Evolutionary conservation across 2,797 vertebrate species (phyloP).

Genomic region (Gallinago solitaria): DNA sequence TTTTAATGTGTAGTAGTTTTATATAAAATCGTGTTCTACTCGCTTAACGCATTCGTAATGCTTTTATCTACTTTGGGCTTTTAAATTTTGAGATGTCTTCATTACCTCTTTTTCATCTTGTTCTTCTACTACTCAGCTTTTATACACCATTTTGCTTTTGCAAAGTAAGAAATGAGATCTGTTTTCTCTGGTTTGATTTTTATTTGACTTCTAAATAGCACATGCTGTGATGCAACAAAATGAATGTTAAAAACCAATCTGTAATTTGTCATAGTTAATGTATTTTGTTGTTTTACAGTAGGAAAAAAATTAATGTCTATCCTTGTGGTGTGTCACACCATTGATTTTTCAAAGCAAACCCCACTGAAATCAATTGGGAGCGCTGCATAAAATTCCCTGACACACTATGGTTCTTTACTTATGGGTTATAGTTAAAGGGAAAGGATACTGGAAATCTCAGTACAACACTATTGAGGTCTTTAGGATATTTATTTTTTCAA

Average conservation of each 20-base stretch:
- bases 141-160: not conserved
- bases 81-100: not conserved
- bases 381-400: not conserved
- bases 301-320: not conserved
- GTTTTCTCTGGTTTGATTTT: not conserved
- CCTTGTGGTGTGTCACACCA: not conserved
- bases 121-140: not conserved
- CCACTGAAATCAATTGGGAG: not conserved
- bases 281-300: not conserved
- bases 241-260: not conserved
- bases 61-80: not conserved
- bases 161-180: not conserved
- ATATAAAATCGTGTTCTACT: not conserved
- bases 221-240: not conserved
- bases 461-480: not conserved
- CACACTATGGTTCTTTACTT: not conserved
- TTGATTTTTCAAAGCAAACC: conserved; percentile 22
- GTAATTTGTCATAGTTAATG: not conserved
- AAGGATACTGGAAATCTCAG: not conserved
- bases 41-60: not conserved
- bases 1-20: not conserved
- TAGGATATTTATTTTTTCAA: not conserved
- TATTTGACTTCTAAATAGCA: not conserved
- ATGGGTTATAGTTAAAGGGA: not conserved
- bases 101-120: not conserved